Conservation (phyloP, 2,888 invertebrate species). For the Mythimna impura region DNA sequence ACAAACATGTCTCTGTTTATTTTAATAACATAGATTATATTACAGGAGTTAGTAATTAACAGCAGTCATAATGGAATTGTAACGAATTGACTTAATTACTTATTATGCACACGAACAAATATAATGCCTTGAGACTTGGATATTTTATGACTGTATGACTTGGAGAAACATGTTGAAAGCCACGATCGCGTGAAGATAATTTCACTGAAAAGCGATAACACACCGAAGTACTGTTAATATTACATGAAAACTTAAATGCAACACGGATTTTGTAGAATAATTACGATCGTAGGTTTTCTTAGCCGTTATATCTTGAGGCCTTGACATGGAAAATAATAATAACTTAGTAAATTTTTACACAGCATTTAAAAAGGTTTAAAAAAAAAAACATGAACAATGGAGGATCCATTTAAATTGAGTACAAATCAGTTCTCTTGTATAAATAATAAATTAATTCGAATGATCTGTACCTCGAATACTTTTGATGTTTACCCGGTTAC, state of each 20-base stretch:
- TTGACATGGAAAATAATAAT: conserved; percentile 14
- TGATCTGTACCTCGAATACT: background rate
- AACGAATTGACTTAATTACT: conserved; percentile 51
- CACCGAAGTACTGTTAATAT: conserved; percentile 6
- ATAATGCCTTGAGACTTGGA: conserved; percentile 28
- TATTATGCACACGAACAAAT: conserved; percentile 50
- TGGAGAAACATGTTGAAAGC: conserved; percentile 45
- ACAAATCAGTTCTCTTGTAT: background rate
- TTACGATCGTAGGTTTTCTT: background rate
- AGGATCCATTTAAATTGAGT: background rate
- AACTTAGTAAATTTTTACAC: background rate
- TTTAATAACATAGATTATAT: conserved; percentile 66
- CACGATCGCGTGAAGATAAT: conserved; percentile 57
- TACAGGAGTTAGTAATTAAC: conserved; percentile 57
- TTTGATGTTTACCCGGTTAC: background rate
- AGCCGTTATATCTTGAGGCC: background rate
- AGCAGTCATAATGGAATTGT: conserved; percentile 50
- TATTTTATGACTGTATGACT: conserved; percentile 55
- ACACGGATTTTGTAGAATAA: conserved; percentile 13
- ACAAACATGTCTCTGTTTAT: conserved; percentile 61
- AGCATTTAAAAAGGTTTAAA: background rate
- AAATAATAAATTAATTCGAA: background rate
- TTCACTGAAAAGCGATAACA: conserved; percentile 37
- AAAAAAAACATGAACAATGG: background rate
- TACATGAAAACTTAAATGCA: conserved; percentile 11